A percentile compares a stretch with the other conserved stretches of the same genome.
These are phyloP conservation scores for Zosterops hypoxanthus DNA, from an alignment of 2,113 vertebrate species.

Conservation along the genomic window DNA sequence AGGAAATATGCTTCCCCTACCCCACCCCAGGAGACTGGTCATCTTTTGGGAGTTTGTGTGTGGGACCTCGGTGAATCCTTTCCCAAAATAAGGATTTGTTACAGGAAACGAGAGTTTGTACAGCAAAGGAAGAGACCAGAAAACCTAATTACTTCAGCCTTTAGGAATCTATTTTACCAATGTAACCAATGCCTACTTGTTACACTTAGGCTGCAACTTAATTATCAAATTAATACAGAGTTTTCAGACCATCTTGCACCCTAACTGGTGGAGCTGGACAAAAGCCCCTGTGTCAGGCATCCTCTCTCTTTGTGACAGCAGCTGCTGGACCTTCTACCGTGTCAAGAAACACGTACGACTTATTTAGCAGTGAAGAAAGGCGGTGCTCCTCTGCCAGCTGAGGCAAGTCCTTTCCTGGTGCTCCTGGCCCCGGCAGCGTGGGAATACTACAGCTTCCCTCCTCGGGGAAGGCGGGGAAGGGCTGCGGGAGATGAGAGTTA, in stretches of 20 bases:
- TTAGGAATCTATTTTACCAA: rapidly evolving
- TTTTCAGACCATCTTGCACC: neutral
- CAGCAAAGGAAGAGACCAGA: neutral
- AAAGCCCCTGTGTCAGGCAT: rapidly evolving
- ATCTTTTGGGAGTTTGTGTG: neutral
- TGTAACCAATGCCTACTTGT: neutral
- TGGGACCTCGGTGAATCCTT: neutral
- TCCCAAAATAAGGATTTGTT: neutral
- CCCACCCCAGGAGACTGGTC: neutral
- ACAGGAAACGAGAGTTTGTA: neutral
- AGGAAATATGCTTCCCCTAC: neutral
- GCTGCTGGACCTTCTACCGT: rapidly evolving
- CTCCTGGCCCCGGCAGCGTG: neutral
- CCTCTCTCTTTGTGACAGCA: no score
- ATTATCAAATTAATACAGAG: neutral
- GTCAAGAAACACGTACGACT: neutral
- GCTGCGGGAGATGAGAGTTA: neutral
- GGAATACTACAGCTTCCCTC: neutral
- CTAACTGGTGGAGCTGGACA: neutral
- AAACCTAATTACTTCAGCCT: neutral
- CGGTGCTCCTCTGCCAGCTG: neutral
- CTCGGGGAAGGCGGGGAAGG: neutral
- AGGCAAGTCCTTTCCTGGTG: neutral
- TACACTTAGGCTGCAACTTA: neutral
- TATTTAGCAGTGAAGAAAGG: neutral